A percentile compares a stretch with the other conserved stretches of the same genome.
Evolutionary conservation across 2,888 invertebrate species (phyloP).

Genomic region (Xestia xanthographa): DNA sequence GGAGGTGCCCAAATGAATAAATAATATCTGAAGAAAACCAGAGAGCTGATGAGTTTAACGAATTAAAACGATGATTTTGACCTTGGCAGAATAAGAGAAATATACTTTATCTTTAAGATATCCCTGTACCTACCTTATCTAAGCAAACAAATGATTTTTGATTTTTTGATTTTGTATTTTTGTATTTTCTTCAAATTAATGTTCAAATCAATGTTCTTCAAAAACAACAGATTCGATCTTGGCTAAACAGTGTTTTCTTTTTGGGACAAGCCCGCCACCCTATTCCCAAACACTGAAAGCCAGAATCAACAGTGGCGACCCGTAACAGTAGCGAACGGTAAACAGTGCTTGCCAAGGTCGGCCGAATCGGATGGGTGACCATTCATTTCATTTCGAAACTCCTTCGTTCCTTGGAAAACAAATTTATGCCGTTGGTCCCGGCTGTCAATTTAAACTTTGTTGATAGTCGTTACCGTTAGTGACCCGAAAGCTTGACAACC

Average conservation of each 20-base stretch:
- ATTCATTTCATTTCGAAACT: neutral
- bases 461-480: neutral
- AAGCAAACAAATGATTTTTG: too few species aligned
- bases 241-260: neutral
- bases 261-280: too few species aligned
- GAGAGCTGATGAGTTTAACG: neutral
- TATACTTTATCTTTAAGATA: too few species aligned
- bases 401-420: neutral
- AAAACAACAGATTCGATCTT: neutral
- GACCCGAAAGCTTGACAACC: neutral
- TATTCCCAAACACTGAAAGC: too few species aligned
- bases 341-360: neutral
- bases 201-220: neutral
- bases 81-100: too few species aligned
- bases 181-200: neutral
- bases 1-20: conserved; percentile 9
- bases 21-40: conserved; percentile 6
- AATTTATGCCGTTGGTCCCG: neutral
- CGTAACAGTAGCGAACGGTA: too few species aligned
- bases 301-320: too few species aligned
- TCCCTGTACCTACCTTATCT: too few species aligned
- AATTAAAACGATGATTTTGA: neutral
- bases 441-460: neutral
- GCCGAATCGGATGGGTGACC: neutral
- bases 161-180: too few species aligned